These are phyloP conservation scores for Hesperophylax magnus DNA, from an alignment of 1,140 invertebrate genomes.

Conservation along the genomic window DNA sequence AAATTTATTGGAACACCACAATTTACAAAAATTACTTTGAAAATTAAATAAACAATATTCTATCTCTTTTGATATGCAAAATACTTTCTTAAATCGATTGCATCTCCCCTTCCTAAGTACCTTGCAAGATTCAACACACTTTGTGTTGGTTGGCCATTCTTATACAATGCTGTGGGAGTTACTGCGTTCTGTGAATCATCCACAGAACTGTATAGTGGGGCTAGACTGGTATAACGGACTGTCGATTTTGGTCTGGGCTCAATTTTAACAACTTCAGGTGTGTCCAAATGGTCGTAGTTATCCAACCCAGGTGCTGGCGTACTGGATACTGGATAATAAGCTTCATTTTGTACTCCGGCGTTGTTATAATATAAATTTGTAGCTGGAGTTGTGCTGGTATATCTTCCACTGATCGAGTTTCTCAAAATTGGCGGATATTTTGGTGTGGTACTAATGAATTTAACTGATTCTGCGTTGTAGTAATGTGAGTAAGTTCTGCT, in stretches of 20 bases:
- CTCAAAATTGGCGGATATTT: slow-evolving; percentile 41
- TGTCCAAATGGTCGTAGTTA: slow-evolving; percentile 52
- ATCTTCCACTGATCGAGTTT: slow-evolving; percentile 30
- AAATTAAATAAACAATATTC: too few relatives aligned
- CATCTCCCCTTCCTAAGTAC: not conserved
- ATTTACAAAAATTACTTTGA: too few relatives aligned
- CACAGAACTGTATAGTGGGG: slow-evolving; percentile 40
- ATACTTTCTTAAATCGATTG: slow-evolving; percentile 45
- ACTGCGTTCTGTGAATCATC: not conserved
- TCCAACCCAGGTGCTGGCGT: slow-evolving; percentile 45
- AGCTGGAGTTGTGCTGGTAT: slow-evolving; percentile 3
- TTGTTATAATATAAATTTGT: slow-evolving; percentile 9
- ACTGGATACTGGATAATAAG: slow-evolving; percentile 23
- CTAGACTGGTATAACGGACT: slow-evolving; percentile 47
- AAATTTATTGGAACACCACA: too few relatives aligned
- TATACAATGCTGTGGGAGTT: slow-evolving; percentile 4
- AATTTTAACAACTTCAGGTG: slow-evolving; percentile 39
- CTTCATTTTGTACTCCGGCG: slow-evolving; percentile 1
- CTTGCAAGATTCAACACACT: not conserved
- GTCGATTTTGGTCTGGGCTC: slow-evolving; percentile 11
- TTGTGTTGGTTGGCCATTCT: not conserved
- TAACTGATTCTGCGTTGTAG: slow-evolving; percentile 44
- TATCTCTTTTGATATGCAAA: slow-evolving; percentile 18
- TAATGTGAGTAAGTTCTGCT: slow-evolving; percentile 45
- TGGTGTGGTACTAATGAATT: slow-evolving; percentile 49